Percentiles rank a stretch among this genome's conserved stretches.
These are phyloP conservation scores for Catostylus mosaicus DNA, from an alignment of 30 jellyfish, hydroid and myxozoan genomes.

Conservation along the genomic window DNA sequence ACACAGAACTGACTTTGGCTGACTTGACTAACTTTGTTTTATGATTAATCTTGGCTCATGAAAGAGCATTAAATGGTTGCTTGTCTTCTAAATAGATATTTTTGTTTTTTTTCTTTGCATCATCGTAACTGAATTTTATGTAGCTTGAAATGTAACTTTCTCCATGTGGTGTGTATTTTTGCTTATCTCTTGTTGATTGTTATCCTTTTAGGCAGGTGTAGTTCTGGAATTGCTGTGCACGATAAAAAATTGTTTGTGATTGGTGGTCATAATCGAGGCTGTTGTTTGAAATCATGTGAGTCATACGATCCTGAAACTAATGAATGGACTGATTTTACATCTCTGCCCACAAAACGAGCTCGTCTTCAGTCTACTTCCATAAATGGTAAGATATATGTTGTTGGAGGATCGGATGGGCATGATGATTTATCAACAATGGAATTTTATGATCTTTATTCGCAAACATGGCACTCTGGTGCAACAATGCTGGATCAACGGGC, in stretches of 20 bases:
- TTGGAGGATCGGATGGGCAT: conserved; percentile 86
- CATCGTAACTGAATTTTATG: too few relatives aligned
- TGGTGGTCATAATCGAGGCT: conserved; percentile 89
- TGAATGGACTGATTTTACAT: conserved; percentile 68
- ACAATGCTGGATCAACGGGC: conserved; percentile 69
- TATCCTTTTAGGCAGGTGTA: conserved; percentile 65
- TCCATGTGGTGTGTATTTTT: not conserved
- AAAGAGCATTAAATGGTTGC: too few relatives aligned
- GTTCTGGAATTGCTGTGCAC: conserved; percentile 69
- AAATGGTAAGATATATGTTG: conserved; percentile 48
- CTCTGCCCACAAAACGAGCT: conserved; percentile 64
- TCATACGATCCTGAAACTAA: conserved; percentile 75
- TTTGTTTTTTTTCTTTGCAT: too few relatives aligned
- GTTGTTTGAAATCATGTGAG: conserved; percentile 67
- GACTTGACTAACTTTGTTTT: too few relatives aligned
- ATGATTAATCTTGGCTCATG: too few relatives aligned
- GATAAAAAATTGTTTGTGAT: conserved; percentile 63
- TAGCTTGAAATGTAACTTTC: not conserved
- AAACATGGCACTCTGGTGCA: conserved; percentile 47
- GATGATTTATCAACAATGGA: conserved; percentile 64
- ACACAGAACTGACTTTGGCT: too few relatives aligned
- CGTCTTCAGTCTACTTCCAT: conserved; percentile 61
- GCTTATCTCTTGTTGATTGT: too few relatives aligned
- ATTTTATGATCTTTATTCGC: conserved; percentile 39
- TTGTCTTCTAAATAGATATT: too few relatives aligned